Base-by-base conservation (phyloP, 2,113 vertebrate genomes). In the Leptobrachium ailaonicum region DNA sequence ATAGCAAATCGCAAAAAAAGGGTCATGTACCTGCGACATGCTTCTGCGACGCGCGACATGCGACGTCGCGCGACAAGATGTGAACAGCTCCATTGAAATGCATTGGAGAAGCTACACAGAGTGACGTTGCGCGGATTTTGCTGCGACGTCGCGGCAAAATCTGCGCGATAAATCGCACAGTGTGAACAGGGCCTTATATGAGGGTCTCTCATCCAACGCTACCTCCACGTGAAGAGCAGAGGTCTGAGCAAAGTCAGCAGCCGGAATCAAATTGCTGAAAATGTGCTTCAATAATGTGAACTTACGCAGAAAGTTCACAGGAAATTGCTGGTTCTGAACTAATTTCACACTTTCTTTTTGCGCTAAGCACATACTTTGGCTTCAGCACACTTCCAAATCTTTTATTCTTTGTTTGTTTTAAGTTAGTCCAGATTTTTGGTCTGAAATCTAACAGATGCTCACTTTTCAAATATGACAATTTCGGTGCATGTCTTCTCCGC, bases 251-350 rank as follows among this genome's bases (percentile, higher is more conserved):
- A 50, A 60, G 8, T 60, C 10, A 14, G 66, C 66, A 68, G 66
- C 41, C 6, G 40, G 32, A 71, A 14, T 44, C 10, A 60, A 66
- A 43, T 6, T 50, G 62, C 41, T 79, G 40, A 44, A 68, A 81
- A 20, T 45, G n/a, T 58, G 67, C 41, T 62, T 7, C 20, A 66
- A 45, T 53, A 54, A 14, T 32, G 11, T 80, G 78, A 80, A 80
- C 78, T 68, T 58, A 7, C 85, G 75, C 72, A 79, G 62, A 81
- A 73, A 82, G 83, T 84, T 83, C 44, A 83, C 67, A 81, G 71
- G 78, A 77, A 64, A 79, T 85, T 73, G 69, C 75, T 10, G 82
- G 74, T 84, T 73, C 68, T 84, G 79, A 86, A 85, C 67, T 86
- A 79, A 76, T 56, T 66, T 71, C 75, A 75, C 79, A 81, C 79